A percentile compares a stretch with the other conserved stretches of the same genome.
Conservation (phyloP, 2,797 vertebrate species). For the Cyclura pinguis region DNA sequence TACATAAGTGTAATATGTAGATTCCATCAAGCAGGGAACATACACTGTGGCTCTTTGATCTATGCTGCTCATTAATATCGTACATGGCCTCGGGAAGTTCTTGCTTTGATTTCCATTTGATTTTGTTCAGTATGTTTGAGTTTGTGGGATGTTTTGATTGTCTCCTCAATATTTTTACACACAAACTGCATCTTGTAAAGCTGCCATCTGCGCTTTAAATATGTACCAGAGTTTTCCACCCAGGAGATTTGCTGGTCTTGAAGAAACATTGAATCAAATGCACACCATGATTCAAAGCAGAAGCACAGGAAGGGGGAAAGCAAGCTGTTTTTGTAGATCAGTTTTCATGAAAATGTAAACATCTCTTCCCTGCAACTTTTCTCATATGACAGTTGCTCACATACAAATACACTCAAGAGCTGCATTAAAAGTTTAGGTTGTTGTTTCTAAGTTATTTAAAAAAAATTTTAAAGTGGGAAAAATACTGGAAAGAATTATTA, state of each 20-base stretch:
- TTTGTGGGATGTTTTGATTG: conserved; percentile 59
- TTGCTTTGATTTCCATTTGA: conserved; percentile 59
- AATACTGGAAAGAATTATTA: no score
- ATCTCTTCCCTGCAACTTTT: conserved; percentile 4
- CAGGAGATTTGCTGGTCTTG: conserved; percentile 46
- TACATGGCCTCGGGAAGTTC: conserved; percentile 20
- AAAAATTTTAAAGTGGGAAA: no score
- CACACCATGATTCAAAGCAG: conserved; percentile 42
- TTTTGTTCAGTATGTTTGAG: conserved; percentile 56
- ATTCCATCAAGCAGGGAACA: conserved; percentile 41
- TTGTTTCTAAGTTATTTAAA: background rate
- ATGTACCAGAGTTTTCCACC: conserved; percentile 44
- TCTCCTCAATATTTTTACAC: conserved; percentile 58
- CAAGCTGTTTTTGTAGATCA: conserved; percentile 27
- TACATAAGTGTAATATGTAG: conserved; percentile 39
- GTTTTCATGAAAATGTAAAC: conserved; percentile 28
- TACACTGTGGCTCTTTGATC: conserved; percentile 39
- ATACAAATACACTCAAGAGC: background rate
- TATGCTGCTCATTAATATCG: conserved; percentile 50
- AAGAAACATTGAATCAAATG: conserved; percentile 56
- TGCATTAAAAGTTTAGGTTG: background rate
- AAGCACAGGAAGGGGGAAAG: background rate
- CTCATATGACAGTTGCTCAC: background rate
- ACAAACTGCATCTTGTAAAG: conserved; percentile 54
- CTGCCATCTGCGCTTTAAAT: conserved; percentile 61